Base-by-base conservation (phyloP, 2,888 invertebrate species). In the Electrophaes corylata region DNA sequence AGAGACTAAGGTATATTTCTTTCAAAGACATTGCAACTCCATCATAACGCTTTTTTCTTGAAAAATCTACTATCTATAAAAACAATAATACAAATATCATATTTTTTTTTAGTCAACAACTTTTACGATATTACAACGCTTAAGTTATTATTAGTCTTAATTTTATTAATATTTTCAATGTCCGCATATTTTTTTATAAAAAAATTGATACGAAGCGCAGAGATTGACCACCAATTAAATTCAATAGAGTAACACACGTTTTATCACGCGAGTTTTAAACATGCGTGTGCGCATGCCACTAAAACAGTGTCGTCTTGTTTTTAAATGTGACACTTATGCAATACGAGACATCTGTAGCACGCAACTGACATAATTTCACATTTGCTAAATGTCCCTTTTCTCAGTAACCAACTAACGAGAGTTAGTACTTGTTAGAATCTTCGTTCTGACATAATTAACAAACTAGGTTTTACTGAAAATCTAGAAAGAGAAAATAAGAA, bases 351-450 rank as follows among this genome's bases (percentile, higher is more conserved):
- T 23, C 46, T 45, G 44, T 49, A 53, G 20, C 45, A 31, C 31
- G 60, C 59, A 60, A 39, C 37, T 55, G 60, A 61, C 59, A 60
- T 51, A 52, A 62, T 58, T 60, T 54, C 59, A 48, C 60, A 41
- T 60, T 53, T 60, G 71, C 67, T 72, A 71, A 73, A 64, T 62
- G 65, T 56, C 53, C 16, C 60, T 46, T 62, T 55, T 55, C 50
- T 64, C 47, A 64, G 65, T 66, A 50, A 48, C 60, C 41, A 45
- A 55, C 64, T 66, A 64, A 66, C 40, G n/a, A 41, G 47, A 20
- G 69, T 77, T 77, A 77, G 64, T 62, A 37, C 20, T 60, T 56
- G 59, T 77, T 77, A 77, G 55, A 35, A 70, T 16, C 6, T 55
- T 35, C 29, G 29, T 39, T 37, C 35, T 44, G 48, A 40, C 58